Evolutionary conservation across 2,797 vertebrate genomes (phyloP), one percentile per base, ranked within the genome.

Genomic region (Pangasius larnaudii): DNA sequence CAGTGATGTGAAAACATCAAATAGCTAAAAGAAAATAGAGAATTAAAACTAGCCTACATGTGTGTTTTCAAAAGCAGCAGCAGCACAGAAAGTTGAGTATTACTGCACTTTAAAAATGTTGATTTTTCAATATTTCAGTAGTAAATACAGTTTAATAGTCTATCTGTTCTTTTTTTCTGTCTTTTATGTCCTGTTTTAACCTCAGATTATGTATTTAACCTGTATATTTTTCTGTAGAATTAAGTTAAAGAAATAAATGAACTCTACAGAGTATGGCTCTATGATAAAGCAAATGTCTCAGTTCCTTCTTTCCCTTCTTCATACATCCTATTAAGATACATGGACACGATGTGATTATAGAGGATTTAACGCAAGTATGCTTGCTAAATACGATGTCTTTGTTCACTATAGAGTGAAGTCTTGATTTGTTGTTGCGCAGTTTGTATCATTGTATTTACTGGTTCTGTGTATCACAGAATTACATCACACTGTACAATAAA

Each of bases 401-500:
- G 7, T 63, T 30, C n/a, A 27, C 27, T n/a, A 8, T 19, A n/a
- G 36, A 63, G 36, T 1, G 8, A 63, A 42, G 33, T 36, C 77
- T 24, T 79, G n/a, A 11, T 33, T 22, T 39, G 33, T 59, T 56
- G 7, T 22, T 56, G n/a, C 18, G 36, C 51, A 39, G 13, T 19
- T n/a, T 46, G 36, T 49, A 30, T 67, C 1, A 16, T 16, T 63
- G 24, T 63, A n/a, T 63, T 61, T 61, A n/a, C 14, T 63, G 24
- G 39, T 63, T 3, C 27, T 30, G 81, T 30, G 9, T 30, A 30
- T 49, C 58, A 27, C 6, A 30, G 42, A 49, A 30, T 51, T 49
- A 53, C n/a, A 84, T 51, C 81, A 10, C 61, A 30, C 61, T 67
- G 16, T 67, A 33, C 24, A 69, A 33, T 84, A 53, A 84, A 82